phyloP scores from a whole-genome alignment of 2,113 vertebrate species.

The Gavia stellata region DNA sequence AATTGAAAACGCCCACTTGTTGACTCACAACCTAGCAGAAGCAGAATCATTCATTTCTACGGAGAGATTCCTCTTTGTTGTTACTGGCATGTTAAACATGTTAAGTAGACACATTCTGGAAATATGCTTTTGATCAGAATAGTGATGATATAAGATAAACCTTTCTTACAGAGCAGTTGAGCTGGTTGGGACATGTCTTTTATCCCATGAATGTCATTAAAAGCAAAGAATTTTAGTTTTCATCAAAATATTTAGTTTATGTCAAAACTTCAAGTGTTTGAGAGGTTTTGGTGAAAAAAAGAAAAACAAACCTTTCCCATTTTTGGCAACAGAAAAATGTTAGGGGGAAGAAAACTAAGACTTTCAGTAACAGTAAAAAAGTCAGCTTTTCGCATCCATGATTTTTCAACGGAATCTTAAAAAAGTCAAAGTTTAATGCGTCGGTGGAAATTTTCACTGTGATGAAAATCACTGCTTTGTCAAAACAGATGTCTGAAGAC shows the following conservation, averaged over 20 bases:
- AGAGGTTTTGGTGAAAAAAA: neutral
- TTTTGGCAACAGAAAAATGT: neutral
- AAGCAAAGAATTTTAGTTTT: neutral
- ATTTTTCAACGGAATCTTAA: neutral
- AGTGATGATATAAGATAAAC: neutral
- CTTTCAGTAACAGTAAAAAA: neutral
- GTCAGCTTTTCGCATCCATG: neutral
- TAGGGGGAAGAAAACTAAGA: neutral
- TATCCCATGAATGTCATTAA: neutral
- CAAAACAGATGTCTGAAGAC: neutral
- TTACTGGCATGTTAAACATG: neutral
- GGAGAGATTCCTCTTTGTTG: neutral
- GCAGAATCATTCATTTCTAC: neutral
- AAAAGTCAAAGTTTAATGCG: neutral
- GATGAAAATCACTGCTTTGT: neutral
- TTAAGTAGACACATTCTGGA: neutral
- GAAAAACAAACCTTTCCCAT: neutral
- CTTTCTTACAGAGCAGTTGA: neutral
- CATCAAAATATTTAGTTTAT: conserved; percentile 12
- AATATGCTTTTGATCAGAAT: neutral
- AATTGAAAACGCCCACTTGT: neutral
- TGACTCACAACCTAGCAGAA: neutral
- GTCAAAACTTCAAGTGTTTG: neutral
- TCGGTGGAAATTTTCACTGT: neutral
- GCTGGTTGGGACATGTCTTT: neutral